Base-by-base conservation (phyloP, 1,140 invertebrate genomes). In the Bombus cullumanus region DNA sequence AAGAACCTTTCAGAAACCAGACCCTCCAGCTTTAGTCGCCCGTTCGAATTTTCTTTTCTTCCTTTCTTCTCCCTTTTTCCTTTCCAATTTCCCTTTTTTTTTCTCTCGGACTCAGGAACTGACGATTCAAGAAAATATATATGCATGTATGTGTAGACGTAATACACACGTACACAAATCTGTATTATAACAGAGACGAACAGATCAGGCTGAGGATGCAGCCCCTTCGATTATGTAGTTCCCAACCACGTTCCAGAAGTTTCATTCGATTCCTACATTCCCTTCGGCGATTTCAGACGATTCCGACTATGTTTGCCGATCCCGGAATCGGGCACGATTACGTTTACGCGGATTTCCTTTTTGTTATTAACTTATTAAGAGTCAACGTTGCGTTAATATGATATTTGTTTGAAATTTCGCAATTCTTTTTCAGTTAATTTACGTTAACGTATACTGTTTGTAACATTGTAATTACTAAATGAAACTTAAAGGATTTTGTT, bases 111-210 rank as follows among this genome's bases (percentile, higher is more conserved):
- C 39, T 68, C 72, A 81, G 83, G 77, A 86, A 86, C 83, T 83
- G 80, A 66, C 86, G 59, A 85, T 87, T 75, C 66, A 79, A 87
- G 71, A 25, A 86, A 84, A 90, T 86, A 90, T 69, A 68, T 41
- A 76, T 76, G 25, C 47, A 25, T 18, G 47, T 81, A 72, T 75
- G 57, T 69, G 39, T 83, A 83, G 71, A 76, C 72, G 77, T 89
- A 39, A 15, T 59, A 76, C 57, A 39, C 34, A 25, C 28, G 43
- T 75, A 75, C 6, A 75, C 66, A 31, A 47, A 47, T 82, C 76
- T 80, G 59, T 81, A 89, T 77, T 75, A 37, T 69, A 72, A 81
- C 71, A 74, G 66, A 64, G 78, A 83, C 80, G 87, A 88, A 86
- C 72, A 39, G 76, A 86, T 83, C 37, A 68, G 59, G 77, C 43